These are phyloP conservation scores for Lathamus discolor DNA, from an alignment of 2,113 vertebrate genomes.

Conservation along the genomic window DNA sequence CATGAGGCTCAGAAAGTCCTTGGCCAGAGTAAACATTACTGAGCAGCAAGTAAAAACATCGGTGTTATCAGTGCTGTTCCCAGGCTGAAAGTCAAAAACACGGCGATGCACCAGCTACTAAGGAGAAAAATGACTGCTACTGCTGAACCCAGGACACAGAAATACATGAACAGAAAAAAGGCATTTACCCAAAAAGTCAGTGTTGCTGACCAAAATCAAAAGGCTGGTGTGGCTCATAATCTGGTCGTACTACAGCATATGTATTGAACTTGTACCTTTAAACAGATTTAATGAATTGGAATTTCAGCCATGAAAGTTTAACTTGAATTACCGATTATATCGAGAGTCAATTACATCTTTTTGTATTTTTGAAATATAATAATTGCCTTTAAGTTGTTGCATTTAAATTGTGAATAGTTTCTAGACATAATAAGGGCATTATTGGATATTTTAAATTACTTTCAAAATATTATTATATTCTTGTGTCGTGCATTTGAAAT, in stretches of 20 bases:
- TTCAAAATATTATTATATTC: not conserved
- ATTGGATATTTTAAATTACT: not conserved
- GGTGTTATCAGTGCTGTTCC: too few relatives aligned
- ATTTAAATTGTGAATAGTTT: not conserved
- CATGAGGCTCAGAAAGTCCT: too few relatives aligned
- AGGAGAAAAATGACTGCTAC: too few relatives aligned
- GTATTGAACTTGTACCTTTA: not conserved
- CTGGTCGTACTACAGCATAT: not conserved
- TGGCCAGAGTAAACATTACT: too few relatives aligned
- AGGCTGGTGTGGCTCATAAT: not conserved
- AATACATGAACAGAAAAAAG: not conserved
- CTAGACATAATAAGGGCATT: not conserved
- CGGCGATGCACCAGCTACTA: too few relatives aligned
- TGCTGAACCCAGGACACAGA: not conserved
- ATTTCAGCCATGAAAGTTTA: not conserved
- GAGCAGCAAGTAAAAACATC: too few relatives aligned
- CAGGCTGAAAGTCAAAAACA: too few relatives aligned
- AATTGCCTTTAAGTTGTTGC: not conserved
- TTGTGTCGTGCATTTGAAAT: not conserved
- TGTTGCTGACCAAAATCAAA: not conserved
- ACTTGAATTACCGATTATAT: not conserved
- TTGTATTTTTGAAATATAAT: not conserved
- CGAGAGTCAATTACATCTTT: not conserved
- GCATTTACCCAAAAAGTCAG: not conserved
- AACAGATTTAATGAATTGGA: not conserved